These are phyloP conservation scores for Vulpes ferrilata DNA, from an alignment of 2,113 vertebrate genomes.

Conservation along the genomic window DNA sequence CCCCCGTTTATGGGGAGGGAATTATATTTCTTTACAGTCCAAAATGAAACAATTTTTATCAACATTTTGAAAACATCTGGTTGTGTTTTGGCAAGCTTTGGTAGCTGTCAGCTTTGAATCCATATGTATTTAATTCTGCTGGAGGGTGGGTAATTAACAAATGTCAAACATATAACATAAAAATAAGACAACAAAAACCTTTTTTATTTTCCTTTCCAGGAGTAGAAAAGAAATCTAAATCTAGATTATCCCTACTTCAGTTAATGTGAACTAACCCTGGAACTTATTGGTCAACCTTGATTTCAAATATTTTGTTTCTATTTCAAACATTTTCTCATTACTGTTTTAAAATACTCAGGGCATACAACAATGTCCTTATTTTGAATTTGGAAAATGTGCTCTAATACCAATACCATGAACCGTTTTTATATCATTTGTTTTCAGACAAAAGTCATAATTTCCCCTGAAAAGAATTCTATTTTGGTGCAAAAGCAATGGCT, in stretches of 20 bases:
- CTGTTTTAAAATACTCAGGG: constrained; percentile 52
- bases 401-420: constrained; percentile 10
- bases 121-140: constrained; percentile 64
- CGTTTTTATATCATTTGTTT: constrained; percentile 55
- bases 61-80: constrained; percentile 68
- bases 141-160: constrained; percentile 49
- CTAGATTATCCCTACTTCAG: neutral
- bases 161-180: constrained; percentile 49
- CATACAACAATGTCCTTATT: constrained; percentile 6
- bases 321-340: constrained; percentile 51
- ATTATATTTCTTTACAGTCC: constrained; percentile 3
- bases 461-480: constrained; percentile 12
- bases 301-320: constrained; percentile 30
- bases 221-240: constrained; percentile 43
- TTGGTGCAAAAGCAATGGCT: constrained; percentile 1
- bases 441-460: constrained; percentile 36
- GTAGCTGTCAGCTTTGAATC: constrained; percentile 49
- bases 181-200: constrained; percentile 45
- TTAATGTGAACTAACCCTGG: neutral
- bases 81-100: constrained; percentile 43
- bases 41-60: constrained; percentile 48
- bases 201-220: neutral
- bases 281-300: neutral
- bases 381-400: constrained; percentile 60
- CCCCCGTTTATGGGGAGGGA: neutral